Conservation (phyloP, 2,888 invertebrate genomes). For the Erebia aethiops region DNA sequence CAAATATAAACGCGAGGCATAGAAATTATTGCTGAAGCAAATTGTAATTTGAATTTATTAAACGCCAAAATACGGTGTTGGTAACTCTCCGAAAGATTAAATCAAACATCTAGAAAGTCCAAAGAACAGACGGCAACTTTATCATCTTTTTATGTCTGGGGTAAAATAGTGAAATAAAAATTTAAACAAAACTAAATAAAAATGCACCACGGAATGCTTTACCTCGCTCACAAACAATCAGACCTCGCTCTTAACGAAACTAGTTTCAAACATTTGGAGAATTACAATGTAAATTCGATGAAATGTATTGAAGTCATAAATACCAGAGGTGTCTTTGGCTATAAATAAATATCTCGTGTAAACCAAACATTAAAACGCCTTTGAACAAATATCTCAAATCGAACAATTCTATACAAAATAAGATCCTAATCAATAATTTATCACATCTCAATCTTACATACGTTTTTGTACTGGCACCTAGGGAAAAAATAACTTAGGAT, state of each 20-base stretch:
- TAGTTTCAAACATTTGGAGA: not conserved
- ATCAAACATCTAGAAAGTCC: too few species aligned
- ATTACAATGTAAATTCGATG: not conserved
- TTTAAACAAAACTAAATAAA: not conserved
- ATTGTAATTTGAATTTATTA: too few species aligned
- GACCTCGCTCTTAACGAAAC: not conserved
- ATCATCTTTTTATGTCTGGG: too few species aligned
- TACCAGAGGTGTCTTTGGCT: conserved; percentile 29
- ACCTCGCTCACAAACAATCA: not conserved
- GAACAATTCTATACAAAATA: not conserved
- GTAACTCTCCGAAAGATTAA: too few species aligned
- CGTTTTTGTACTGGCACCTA: conserved; percentile 40
- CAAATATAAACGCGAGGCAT: not conserved
- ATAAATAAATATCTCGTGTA: conserved; percentile 6
- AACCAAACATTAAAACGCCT: not conserved
- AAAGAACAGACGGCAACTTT: too few species aligned
- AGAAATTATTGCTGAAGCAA: not conserved
- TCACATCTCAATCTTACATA: conserved; percentile 25
- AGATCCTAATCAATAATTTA: conserved; percentile 9
- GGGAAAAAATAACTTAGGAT: conserved; percentile 39
- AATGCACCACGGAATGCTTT: not conserved
- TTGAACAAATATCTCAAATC: not conserved
- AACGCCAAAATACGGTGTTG: too few species aligned
- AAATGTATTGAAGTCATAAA: not conserved
- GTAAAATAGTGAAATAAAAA: too few species aligned